These are phyloP conservation scores for Dipus sagitta DNA, from an alignment of 2,797 vertebrate genomes.

Conservation along the genomic window DNA sequence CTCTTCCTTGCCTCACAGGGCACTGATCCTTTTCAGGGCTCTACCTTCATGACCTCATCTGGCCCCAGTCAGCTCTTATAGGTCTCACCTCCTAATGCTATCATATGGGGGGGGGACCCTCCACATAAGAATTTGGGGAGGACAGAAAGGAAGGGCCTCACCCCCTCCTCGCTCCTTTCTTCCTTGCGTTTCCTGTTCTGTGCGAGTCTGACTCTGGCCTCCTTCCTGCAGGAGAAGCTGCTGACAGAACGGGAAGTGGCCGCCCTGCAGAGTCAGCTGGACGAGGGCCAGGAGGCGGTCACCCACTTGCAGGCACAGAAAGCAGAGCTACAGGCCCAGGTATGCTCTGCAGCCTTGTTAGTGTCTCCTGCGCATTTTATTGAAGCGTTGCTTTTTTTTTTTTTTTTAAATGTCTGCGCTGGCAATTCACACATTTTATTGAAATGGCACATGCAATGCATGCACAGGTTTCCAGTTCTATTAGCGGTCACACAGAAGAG, in stretches of 20 bases:
- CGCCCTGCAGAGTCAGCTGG: slow-evolving; percentile 92
- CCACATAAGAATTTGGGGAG: background rate
- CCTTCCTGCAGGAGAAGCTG: slow-evolving; percentile 91
- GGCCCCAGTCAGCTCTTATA: background rate
- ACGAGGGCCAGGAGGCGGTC: slow-evolving; percentile 94
- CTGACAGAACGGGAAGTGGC: slow-evolving; percentile 92
- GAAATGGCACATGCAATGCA: rapidly evolving
- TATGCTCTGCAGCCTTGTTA: slow-evolving; percentile 64
- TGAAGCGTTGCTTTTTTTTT: background rate
- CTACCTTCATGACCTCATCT: background rate
- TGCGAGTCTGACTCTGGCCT: slow-evolving; percentile 54
- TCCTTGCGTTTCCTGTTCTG: slow-evolving; percentile 26
- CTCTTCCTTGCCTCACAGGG: background rate
- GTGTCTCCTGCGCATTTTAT: background rate
- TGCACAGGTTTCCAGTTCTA: background rate
- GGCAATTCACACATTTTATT: background rate
- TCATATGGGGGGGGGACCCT: background rate
- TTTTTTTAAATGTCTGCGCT: too few species aligned
- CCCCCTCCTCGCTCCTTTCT: background rate
- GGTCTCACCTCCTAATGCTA: background rate
- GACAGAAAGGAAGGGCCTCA: background rate
- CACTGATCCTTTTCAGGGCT: background rate
- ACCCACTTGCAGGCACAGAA: slow-evolving; percentile 94
- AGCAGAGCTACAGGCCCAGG: slow-evolving; percentile 93
- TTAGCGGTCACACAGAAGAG: background rate